phyloP scores from a whole-genome alignment of 2,113 vertebrate genomes.

The Limnothrissa miodon region DNA sequence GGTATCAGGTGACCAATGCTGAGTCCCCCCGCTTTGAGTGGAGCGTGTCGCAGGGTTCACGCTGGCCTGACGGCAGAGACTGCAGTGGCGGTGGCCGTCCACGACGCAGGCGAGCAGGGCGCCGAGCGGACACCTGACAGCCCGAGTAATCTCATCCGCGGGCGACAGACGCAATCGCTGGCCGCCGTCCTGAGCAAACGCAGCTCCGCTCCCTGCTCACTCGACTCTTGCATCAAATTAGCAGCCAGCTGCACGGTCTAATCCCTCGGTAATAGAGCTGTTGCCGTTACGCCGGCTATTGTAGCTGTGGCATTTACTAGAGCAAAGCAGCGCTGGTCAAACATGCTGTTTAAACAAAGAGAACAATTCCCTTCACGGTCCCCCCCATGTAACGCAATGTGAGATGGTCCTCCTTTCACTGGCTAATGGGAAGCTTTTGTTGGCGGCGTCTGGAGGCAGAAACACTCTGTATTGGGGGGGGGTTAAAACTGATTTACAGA shows the following conservation, averaged over 20 bases:
- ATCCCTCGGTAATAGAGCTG: constrained; percentile 19
- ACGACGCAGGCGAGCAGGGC: neutral
- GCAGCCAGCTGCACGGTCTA: constrained; percentile 20
- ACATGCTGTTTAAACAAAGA: constrained; percentile 26
- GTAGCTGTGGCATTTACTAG: neutral
- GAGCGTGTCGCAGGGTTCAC: neutral
- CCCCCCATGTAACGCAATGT: neutral
- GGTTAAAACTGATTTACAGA: constrained; percentile 8
- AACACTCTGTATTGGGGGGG: neutral
- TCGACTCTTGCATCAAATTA: constrained; percentile 38
- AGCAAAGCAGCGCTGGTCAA: neutral
- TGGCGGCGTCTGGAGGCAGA: neutral
- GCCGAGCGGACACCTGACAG: constrained; percentile 3
- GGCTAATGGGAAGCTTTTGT: neutral
- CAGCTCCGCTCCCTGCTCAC: constrained; percentile 28
- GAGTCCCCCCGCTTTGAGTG: neutral
- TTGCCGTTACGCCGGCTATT: constrained; percentile 8
- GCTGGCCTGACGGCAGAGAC: neutral
- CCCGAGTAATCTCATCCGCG: constrained; percentile 38
- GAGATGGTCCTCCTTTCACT: neutral
- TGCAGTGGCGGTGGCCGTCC: neutral
- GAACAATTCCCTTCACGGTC: neutral
- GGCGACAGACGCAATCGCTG: constrained; percentile 36
- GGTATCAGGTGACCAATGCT: neutral
- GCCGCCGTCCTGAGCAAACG: constrained; percentile 32